A percentile compares a stretch with the other conserved stretches of the same genome.
These are phyloP conservation scores for Cylindroiulus punctatus DNA, from an alignment of 2,888 invertebrate species.

Conservation along the genomic window DNA sequence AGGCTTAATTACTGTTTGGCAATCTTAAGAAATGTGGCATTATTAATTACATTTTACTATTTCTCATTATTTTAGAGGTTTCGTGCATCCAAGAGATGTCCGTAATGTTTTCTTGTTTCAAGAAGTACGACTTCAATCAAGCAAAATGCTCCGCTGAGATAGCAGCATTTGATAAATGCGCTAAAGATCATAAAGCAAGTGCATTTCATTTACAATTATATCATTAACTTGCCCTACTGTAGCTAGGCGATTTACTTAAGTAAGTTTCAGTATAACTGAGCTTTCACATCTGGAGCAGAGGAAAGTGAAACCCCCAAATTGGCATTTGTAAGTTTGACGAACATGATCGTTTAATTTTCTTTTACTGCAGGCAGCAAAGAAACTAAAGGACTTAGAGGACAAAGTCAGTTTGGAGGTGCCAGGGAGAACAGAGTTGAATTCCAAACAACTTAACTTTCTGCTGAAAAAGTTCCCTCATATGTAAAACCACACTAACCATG, in stretches of 20 bases:
- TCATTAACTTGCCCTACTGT: neutral
- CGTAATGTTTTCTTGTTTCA: constrained; percentile 50
- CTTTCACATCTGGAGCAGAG: too few species aligned
- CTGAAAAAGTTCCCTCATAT: constrained; percentile 1
- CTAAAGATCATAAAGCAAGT: neutral
- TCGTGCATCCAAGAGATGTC: constrained; percentile 49
- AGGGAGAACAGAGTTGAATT: constrained; percentile 3
- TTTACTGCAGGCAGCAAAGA: neutral
- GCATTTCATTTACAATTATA: neutral
- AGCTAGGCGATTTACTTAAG: too few species aligned
- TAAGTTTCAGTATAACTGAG: too few species aligned
- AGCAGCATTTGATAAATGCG: constrained; percentile 6
- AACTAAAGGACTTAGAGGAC: neutral
- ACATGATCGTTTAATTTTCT: too few species aligned
- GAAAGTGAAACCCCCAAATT: too few species aligned
- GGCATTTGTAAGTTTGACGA: too few species aligned
- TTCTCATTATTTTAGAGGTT: constrained; percentile 30
- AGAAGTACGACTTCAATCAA: constrained; percentile 48
- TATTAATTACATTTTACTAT: neutral
- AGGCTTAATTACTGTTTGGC: neutral
- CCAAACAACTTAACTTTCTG: constrained; percentile 10
- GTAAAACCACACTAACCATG: neutral
- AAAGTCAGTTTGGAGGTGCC: neutral
- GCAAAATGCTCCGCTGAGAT: constrained; percentile 36
- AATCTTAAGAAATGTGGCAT: too few species aligned